These are phyloP conservation scores for Neosilurus hyrtlii DNA, from an alignment of 2,797 vertebrate genomes.

Conservation along the genomic window DNA sequence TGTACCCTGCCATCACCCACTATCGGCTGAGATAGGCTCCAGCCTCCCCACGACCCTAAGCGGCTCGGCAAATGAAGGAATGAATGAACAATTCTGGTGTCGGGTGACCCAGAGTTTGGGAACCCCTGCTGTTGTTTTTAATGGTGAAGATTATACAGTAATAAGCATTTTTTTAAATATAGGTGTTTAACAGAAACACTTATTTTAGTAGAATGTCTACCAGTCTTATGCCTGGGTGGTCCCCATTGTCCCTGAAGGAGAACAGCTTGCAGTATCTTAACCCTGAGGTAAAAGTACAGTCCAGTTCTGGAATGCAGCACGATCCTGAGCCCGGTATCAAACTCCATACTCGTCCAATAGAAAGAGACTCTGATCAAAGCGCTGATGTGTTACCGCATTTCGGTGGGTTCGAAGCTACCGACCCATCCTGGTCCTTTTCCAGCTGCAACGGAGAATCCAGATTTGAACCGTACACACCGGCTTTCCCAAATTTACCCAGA, in stretches of 20 bases:
- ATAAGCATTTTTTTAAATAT: not conserved
- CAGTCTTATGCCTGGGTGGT: constrained; percentile 78
- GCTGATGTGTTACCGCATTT: constrained; percentile 69
- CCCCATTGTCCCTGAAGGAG: constrained; percentile 70
- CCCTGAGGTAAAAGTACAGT: constrained; percentile 73
- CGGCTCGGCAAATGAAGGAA: too few species aligned
- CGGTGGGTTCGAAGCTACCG: constrained; percentile 67
- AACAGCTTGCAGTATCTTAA: constrained; percentile 72
- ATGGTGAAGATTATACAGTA: too few species aligned
- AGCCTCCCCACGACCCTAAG: too few species aligned
- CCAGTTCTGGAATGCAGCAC: constrained; percentile 65
- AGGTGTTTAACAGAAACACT: not conserved
- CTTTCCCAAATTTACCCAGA: constrained; percentile 67
- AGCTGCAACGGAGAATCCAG: constrained; percentile 69
- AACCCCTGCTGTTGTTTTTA: not conserved
- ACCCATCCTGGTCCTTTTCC: constrained; percentile 74
- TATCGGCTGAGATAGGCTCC: too few species aligned
- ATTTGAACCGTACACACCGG: constrained; percentile 60
- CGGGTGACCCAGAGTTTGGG: not conserved
- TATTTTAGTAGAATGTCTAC: constrained; percentile 71
- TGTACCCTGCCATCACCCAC: too few species aligned
- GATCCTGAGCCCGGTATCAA: constrained; percentile 60
- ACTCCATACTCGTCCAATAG: constrained; percentile 64
- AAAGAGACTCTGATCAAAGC: constrained; percentile 70
- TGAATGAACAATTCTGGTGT: not conserved